Percentiles rank a stretch among this genome's conserved stretches.
Evolutionary conservation across 2,113 vertebrate genomes (phyloP).

Genomic region (Carassius gibelio): DNA sequence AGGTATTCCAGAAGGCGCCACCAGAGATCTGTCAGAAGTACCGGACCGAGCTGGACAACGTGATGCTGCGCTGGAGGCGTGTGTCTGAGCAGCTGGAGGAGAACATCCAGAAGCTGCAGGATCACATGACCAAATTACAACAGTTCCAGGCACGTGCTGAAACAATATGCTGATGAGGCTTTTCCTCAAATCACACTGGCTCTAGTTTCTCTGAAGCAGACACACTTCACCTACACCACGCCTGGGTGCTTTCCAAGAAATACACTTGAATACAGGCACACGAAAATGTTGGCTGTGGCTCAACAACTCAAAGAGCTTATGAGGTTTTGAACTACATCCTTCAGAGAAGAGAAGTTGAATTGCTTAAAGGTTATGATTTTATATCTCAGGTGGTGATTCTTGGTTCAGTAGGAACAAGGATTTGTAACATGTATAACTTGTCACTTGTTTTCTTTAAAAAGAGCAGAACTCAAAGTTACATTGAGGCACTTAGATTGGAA

Average conservation of each 20-base stretch:
- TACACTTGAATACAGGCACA: not conserved
- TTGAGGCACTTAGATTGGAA: not conserved
- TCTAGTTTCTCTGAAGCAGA: not conserved
- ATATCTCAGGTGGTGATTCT: not conserved
- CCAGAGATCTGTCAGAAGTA: slow-evolving; percentile 84
- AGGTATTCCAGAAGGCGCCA: slow-evolving; percentile 87
- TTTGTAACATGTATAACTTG: not conserved
- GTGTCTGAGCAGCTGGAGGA: slow-evolving; percentile 78
- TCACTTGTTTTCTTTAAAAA: not conserved
- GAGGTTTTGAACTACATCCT: not conserved
- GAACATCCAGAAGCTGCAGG: slow-evolving; percentile 82
- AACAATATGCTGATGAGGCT: not conserved
- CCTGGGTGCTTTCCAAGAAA: slow-evolving; percentile 14
- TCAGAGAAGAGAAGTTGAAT: not conserved
- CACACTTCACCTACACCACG: not conserved
- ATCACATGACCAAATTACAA: slow-evolving; percentile 85
- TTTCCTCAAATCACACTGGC: not conserved
- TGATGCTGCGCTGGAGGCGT: slow-evolving; percentile 83
- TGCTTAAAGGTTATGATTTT: not conserved
- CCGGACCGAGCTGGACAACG: slow-evolving; percentile 77
- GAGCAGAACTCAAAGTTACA: not conserved
- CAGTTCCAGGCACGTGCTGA: slow-evolving; percentile 84
- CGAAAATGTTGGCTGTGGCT: not conserved
- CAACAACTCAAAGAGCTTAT: not conserved
- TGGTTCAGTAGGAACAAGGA: not conserved